These are phyloP conservation scores for Pristiophorus japonicus DNA, from an alignment of 2,113 vertebrate species.

Conservation along the genomic window DNA sequence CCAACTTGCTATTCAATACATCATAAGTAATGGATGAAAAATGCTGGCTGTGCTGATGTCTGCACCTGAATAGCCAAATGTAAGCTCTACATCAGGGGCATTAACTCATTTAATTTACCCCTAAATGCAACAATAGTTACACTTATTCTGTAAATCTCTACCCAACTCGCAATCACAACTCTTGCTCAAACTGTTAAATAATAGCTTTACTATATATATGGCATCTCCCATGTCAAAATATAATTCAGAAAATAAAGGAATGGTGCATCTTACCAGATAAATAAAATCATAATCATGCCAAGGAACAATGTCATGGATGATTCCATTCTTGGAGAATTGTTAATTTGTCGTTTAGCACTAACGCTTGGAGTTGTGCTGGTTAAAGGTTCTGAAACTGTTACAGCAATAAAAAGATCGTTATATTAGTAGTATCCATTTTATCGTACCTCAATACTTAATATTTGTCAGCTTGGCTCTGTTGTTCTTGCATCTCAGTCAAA, in stretches of 20 bases:
- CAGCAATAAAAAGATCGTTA: background rate
- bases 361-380: background rate
- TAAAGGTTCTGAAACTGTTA: background rate
- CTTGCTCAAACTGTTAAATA: background rate
- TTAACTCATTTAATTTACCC: background rate
- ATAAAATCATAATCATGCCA: slow-evolving; percentile 3
- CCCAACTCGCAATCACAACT: background rate
- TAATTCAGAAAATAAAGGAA: background rate
- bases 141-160: background rate
- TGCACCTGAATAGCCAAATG: background rate
- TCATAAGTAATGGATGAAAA: background rate
- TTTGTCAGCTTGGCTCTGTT: background rate
- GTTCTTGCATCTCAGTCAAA: background rate
- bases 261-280: slow-evolving; percentile 26
- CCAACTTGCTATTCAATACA: background rate
- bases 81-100: background rate
- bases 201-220: background rate
- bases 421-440: background rate
- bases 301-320: slow-evolving; percentile 16
- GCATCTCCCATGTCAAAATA: background rate
- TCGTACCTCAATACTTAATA: background rate
- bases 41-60: background rate
- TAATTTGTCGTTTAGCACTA: background rate
- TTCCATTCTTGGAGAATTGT: background rate
- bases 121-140: too few relatives aligned